Conservation (phyloP, 23 tunicate genomes). For the Styela plicata region DNA sequence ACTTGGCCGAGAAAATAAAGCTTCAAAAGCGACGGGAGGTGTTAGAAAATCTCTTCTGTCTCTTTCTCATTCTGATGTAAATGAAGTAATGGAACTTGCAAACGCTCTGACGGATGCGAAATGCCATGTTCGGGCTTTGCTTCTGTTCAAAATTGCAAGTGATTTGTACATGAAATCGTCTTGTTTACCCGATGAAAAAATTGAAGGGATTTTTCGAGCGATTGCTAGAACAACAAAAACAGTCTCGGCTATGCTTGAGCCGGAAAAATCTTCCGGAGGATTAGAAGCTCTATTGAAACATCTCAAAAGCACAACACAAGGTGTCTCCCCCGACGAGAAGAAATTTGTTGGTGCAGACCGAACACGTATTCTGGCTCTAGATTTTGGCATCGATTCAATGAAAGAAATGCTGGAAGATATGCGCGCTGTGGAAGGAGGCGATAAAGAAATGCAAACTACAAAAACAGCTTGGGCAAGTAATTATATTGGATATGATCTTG, state of each 20-base stretch:
- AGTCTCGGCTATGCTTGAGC: background rate
- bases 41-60: background rate
- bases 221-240: background rate
- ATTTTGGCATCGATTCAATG: background rate
- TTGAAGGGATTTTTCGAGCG: background rate
- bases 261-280: background rate
- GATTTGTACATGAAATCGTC: background rate
- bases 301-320: background rate
- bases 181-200: background rate
- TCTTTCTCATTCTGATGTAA: background rate
- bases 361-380: background rate
- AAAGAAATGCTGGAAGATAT: conserved; percentile 5
- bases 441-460: background rate
- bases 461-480: background rate
- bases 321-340: background rate
- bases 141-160: background rate
- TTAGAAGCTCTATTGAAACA: too few species aligned
- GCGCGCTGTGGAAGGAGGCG: conserved; percentile 12
- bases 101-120: background rate
- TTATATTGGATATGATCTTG: background rate
- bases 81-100: background rate
- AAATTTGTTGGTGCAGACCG: background rate
- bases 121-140: background rate
- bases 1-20: conserved; percentile 13
- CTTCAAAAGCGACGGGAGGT: background rate